These are phyloP conservation scores for Falco biarmicus DNA, from an alignment of 2,797 vertebrate species.

Conservation along the genomic window DNA sequence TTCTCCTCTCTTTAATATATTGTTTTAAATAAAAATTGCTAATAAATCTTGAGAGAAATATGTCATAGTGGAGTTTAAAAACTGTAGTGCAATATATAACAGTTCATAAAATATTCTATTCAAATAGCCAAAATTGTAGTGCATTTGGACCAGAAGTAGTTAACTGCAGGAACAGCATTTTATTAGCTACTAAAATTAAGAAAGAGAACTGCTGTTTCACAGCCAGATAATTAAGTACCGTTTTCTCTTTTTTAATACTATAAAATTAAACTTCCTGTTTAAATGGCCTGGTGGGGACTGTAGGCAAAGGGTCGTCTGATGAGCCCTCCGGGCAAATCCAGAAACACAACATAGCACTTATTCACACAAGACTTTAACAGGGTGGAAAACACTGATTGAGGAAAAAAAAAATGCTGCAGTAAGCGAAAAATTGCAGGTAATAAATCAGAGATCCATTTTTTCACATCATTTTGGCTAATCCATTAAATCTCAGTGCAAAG, in stretches of 20 bases:
- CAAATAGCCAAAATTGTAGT: constrained; percentile 72
- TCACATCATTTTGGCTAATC: constrained; percentile 84
- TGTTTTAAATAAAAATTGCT: constrained; percentile 85
- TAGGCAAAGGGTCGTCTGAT: constrained; percentile 75
- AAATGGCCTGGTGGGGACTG: constrained; percentile 79
- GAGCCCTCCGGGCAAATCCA: constrained; percentile 75
- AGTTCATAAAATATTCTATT: constrained; percentile 85
- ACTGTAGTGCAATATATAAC: constrained; percentile 82
- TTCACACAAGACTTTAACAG: constrained; percentile 77
- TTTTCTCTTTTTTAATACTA: constrained; percentile 84
- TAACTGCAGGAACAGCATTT: constrained; percentile 82
- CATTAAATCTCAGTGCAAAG: constrained; percentile 84
- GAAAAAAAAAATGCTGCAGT: constrained; percentile 68
- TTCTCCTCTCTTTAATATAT: constrained; percentile 82
- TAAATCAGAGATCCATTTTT: constrained; percentile 86
- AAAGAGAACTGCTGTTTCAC: constrained; percentile 84
- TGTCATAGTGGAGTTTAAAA: constrained; percentile 82
- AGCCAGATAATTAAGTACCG: constrained; percentile 85
- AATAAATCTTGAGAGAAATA: constrained; percentile 81
- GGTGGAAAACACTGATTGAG: constrained; percentile 72
- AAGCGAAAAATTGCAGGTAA: constrained; percentile 81
- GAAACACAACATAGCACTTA: constrained; percentile 80
- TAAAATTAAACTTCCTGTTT: constrained; percentile 88
- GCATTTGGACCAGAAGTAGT: constrained; percentile 81
- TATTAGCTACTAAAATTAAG: constrained; percentile 87